A percentile compares a stretch with the other conserved stretches of the same genome.
phyloP scores from a whole-genome alignment of 2,113 vertebrate species.

The Amia ocellicauda region DNA sequence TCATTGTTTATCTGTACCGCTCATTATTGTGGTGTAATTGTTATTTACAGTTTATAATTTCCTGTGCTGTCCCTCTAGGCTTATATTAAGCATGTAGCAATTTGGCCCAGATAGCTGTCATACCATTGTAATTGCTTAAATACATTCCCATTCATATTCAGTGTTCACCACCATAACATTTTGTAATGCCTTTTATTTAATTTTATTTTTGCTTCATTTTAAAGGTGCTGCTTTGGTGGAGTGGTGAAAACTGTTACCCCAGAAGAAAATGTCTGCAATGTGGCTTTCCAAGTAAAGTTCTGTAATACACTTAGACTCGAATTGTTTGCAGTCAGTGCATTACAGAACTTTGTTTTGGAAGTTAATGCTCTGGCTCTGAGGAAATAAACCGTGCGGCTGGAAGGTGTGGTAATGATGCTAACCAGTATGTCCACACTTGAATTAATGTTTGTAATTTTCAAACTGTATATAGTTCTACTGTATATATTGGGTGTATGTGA shows the following conservation, averaged over 20 bases:
- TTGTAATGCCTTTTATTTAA: slow-evolving; percentile 21
- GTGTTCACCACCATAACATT: neutral
- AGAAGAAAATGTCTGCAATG: slow-evolving; percentile 56
- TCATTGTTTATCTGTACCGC: too few relatives aligned
- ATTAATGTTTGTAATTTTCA: too few relatives aligned
- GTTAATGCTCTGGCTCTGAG: slow-evolving; percentile 52
- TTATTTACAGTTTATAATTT: too few relatives aligned
- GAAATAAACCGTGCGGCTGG: slow-evolving; percentile 45
- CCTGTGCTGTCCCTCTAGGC: too few relatives aligned
- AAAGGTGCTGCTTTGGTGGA: slow-evolving; percentile 36
- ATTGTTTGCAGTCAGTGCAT: slow-evolving; percentile 76
- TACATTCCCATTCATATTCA: neutral
- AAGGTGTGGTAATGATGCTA: slow-evolving; percentile 31
- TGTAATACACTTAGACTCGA: slow-evolving; percentile 76
- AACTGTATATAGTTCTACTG: too few relatives aligned
- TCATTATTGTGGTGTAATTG: too few relatives aligned
- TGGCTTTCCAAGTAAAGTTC: slow-evolving; percentile 80
- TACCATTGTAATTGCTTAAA: neutral
- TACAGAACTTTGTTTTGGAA: slow-evolving; percentile 82
- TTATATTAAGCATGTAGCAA: too few relatives aligned
- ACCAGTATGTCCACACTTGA: too few relatives aligned
- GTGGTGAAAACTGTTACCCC: slow-evolving; percentile 41
- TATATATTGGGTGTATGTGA: too few relatives aligned
- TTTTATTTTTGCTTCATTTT: slow-evolving; percentile 37
- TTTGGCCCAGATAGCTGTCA: neutral